Conservation (phyloP, 2,797 vertebrate genomes). For the Amblyopsis hoosieri region DNA sequence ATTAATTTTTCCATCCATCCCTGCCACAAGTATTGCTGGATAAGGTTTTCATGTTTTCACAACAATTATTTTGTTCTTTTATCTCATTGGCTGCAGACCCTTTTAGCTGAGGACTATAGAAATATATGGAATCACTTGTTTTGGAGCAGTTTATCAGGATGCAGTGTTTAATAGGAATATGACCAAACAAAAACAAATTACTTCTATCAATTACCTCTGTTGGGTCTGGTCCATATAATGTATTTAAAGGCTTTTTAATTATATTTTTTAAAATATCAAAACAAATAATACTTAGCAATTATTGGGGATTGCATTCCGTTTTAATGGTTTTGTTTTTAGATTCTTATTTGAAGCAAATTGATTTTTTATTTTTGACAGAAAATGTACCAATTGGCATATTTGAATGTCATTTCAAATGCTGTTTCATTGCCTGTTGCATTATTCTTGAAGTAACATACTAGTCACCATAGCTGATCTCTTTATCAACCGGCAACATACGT, state of each 20-base stretch:
- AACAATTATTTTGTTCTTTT: no score
- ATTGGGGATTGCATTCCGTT: constrained; percentile 78
- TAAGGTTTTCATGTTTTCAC: no score
- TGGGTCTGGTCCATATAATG: constrained; percentile 71
- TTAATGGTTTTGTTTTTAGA: constrained; percentile 72
- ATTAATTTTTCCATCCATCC: constrained; percentile 2
- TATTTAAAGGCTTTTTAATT: constrained; percentile 75
- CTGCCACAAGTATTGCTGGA: no score
- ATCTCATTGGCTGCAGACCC: no score
- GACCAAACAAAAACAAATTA: constrained; percentile 25
- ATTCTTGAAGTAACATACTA: constrained; percentile 23
- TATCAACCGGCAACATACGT: constrained; percentile 31
- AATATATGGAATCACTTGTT: constrained; percentile 10
- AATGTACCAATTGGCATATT: constrained; percentile 61
- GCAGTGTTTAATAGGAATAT: constrained; percentile 18
- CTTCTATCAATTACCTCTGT: constrained; percentile 53
- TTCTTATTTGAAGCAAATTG: constrained; percentile 59
- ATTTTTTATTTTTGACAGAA: constrained; percentile 59
- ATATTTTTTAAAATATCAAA: constrained; percentile 67
- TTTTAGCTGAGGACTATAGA: no score
- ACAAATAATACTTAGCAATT: constrained; percentile 74
- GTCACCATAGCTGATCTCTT: constrained; percentile 14
- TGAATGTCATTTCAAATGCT: constrained; percentile 19
- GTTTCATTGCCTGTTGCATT: constrained; percentile 28
- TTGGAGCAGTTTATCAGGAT: constrained; percentile 20